Evolutionary conservation across 2,113 vertebrate species (phyloP).

Genomic region (Larimichthys crocea): DNA sequence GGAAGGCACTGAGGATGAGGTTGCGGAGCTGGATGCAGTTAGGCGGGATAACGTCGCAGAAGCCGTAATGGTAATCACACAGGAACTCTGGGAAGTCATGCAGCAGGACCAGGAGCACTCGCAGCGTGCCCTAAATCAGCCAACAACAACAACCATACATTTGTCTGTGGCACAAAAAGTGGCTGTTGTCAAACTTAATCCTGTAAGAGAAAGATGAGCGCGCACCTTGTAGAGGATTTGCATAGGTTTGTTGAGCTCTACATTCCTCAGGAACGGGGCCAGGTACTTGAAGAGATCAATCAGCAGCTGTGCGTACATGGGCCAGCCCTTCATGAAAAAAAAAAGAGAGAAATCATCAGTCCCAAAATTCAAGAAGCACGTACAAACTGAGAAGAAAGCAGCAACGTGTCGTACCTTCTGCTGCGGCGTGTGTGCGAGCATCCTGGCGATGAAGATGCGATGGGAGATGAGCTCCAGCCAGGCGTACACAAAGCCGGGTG

Average conservation of each 20-base stretch:
- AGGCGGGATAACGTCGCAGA: slow-evolving; percentile 99
- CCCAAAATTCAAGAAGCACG: neutral
- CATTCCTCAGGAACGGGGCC: slow-evolving; percentile 97
- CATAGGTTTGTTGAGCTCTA: slow-evolving; percentile 99
- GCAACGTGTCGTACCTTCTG: slow-evolving; percentile 90
- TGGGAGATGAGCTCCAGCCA: slow-evolving; percentile 99
- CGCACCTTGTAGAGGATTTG: slow-evolving; percentile 99
- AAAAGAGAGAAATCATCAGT: neutral
- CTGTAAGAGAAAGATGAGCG: neutral
- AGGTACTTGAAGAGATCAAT: slow-evolving; percentile 99
- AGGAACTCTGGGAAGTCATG: slow-evolving; percentile 99
- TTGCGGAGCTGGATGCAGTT: slow-evolving; percentile 99
- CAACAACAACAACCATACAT: neutral
- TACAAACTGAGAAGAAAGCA: neutral
- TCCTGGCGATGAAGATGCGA: slow-evolving; percentile 99
- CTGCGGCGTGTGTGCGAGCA: slow-evolving; percentile 99
- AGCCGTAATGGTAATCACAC: slow-evolving; percentile 99
- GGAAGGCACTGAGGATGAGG: slow-evolving; percentile 99
- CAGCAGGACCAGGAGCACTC: slow-evolving; percentile 96
- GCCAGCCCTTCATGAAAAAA: slow-evolving; percentile 90
- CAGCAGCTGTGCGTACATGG: slow-evolving; percentile 98
- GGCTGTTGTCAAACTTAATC: neutral
- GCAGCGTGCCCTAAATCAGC: slow-evolving; percentile 90
- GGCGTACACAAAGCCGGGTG: slow-evolving; percentile 98
- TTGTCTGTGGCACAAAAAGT: neutral